These are phyloP conservation scores for Piaya cayana DNA, from an alignment of 2,113 vertebrate species.

Conservation along the genomic window DNA sequence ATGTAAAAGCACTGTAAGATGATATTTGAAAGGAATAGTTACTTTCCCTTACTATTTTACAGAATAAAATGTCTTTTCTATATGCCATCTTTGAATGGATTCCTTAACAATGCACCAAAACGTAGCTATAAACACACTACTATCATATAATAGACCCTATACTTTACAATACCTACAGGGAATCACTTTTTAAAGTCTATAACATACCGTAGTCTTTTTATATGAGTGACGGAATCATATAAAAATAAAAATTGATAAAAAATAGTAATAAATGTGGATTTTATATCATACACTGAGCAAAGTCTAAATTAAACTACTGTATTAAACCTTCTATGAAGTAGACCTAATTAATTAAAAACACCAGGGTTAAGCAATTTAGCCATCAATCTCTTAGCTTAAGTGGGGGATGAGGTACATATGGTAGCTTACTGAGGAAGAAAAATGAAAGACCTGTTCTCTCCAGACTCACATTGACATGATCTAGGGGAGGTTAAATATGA, in stretches of 20 bases:
- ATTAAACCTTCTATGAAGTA: slow-evolving; percentile 71
- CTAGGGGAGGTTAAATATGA: slow-evolving; percentile 65
- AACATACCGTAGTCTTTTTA: slow-evolving; percentile 62
- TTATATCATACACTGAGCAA: slow-evolving; percentile 67
- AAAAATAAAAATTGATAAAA: slow-evolving; percentile 79
- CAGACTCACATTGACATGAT: slow-evolving; percentile 62
- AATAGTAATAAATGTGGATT: slow-evolving; percentile 74
- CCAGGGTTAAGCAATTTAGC: slow-evolving; percentile 74
- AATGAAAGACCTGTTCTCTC: slow-evolving; percentile 65
- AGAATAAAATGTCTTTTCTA: slow-evolving; percentile 40
- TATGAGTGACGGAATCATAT: slow-evolving; percentile 56
- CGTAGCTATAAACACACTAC: slow-evolving; percentile 57
- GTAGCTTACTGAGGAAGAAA: slow-evolving; percentile 63
- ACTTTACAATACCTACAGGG: slow-evolving; percentile 68
- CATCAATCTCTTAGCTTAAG: slow-evolving; percentile 74
- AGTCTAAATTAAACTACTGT: slow-evolving; percentile 77
- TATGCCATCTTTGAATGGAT: slow-evolving; percentile 33
- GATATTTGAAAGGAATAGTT: slow-evolving; percentile 28
- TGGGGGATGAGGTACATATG: slow-evolving; percentile 70
- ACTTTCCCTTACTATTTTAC: slow-evolving; percentile 30
- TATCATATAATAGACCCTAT: slow-evolving; percentile 43
- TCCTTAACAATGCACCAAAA: slow-evolving; percentile 62
- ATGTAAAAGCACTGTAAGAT: slow-evolving; percentile 19
- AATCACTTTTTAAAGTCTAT: slow-evolving; percentile 69
- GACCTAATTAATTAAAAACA: slow-evolving; percentile 81